phyloP scores from a whole-genome alignment of 1,140 invertebrate genomes.

The Pomacea maculata region DNA sequence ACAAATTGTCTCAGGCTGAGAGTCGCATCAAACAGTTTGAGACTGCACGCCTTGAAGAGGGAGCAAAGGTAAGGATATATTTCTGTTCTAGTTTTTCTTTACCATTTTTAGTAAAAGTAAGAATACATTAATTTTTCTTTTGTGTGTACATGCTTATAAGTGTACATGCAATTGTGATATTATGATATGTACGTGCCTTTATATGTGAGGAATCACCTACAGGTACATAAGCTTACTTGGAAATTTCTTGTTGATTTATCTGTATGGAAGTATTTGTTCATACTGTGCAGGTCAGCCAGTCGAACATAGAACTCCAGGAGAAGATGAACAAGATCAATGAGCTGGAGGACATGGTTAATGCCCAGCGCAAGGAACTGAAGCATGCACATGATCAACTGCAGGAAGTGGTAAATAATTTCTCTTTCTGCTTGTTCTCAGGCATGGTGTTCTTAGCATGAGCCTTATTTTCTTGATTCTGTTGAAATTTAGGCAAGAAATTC shows the following conservation, averaged over 20 bases:
- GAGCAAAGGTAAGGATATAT: slow-evolving; percentile 50
- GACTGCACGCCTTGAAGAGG: slow-evolving; percentile 48
- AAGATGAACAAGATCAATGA: slow-evolving; percentile 48
- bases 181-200: background rate
- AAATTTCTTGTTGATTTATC: background rate
- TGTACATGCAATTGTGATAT: background rate
- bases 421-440: no score
- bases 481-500: no score
- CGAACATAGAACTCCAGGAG: slow-evolving; percentile 55
- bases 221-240: background rate
- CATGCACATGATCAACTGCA: slow-evolving; percentile 48
- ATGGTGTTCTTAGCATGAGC: no score
- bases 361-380: slow-evolving; percentile 49
- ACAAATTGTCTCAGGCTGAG: slow-evolving; percentile 57
- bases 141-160: background rate
- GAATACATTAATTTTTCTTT: background rate
- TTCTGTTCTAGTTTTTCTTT: background rate
- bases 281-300: slow-evolving; percentile 51
- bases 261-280: background rate
- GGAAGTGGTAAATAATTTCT: slow-evolving; percentile 51
- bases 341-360: slow-evolving; percentile 47
- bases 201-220: background rate
- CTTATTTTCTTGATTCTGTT: no score
- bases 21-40: slow-evolving; percentile 53
- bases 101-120: background rate